Evolutionary conservation across 1,140 invertebrate species (phyloP), one percentile per base, ranked within the genome.

Genomic region (Zaprionus kolodkinae): DNA sequence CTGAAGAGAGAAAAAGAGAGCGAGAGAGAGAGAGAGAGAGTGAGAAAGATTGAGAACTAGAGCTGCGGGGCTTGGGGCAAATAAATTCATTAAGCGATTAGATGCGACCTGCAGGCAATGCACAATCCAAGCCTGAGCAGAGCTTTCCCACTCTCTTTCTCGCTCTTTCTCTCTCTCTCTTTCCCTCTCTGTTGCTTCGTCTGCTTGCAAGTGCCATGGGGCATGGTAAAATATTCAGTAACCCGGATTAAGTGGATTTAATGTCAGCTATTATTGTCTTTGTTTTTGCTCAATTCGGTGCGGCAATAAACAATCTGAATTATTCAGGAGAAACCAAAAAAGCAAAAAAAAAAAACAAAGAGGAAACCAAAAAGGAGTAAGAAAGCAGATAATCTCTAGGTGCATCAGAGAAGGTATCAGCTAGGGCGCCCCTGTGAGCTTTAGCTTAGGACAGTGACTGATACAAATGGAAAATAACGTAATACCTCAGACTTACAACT

Each of bases 11-110:
- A 21, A 2, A 27, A 15, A 6, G 25, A 30, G 11, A 55, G 27
- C 12, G 13, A 38, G 3, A 43, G 40, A 3, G n/a, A 45, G 40
- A 17, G 40, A 15, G 13, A n/a, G 7, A 3, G 7, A 10, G 6
- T 9, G 40, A 9, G n/a, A 15, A 15, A 15, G 40, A 45, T 9
- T 15, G 40, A 15, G 40, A 9, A 15, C 17, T 36, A 33, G n/a
- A 66, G 12, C 52, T 56, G 63, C 35, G 36, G 33, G 69, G 15
- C 55, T 50, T 33, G 55, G 13, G 43, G 73, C 84, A 87, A 80
- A 87, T 88, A 87, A 87, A 88, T 87, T 87, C 85, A 87, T 84
- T 87, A 88, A 88, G 67, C 85, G 78, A 88, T 87, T 88, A 84
- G 67, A 60, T 52, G 15, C 27, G 71, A 73, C 76, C 48, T 68